phyloP scores from a whole-genome alignment of 2,888 invertebrate species.

The Hydrotaea cyrtoneurina region DNA sequence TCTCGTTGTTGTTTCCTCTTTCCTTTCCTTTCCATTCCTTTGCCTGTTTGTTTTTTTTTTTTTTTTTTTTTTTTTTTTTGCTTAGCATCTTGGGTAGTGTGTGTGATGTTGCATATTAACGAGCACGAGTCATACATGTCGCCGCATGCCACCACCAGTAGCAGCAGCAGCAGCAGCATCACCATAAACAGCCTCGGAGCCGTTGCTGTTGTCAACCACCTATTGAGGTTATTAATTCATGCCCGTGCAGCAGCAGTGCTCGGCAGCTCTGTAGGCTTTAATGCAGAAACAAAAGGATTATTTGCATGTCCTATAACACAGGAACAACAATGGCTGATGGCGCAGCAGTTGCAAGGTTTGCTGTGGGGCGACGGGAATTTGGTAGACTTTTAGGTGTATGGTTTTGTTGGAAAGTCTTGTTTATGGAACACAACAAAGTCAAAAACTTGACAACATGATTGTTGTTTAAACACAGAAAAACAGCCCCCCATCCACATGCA shows the following conservation, averaged over 20 bases:
- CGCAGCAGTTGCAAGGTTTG: constrained; percentile 9
- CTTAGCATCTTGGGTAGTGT: constrained; percentile 67
- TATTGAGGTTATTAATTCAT: constrained; percentile 65
- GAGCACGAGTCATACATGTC: constrained; percentile 29
- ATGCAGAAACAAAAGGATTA: constrained; percentile 60
- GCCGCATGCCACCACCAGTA: constrained; percentile 51
- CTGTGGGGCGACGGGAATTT: constrained; percentile 24
- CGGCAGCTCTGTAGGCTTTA: constrained; percentile 64
- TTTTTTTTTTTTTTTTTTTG: constrained; percentile 29
- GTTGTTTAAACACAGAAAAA: constrained; percentile 62
- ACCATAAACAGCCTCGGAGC: neutral
- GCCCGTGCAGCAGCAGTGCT: constrained; percentile 20
- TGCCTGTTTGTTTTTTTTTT: neutral
- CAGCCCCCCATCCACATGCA: neutral
- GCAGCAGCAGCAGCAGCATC: neutral
- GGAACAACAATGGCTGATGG: constrained; percentile 15
- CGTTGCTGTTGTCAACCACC: constrained; percentile 64
- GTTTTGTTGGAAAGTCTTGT: constrained; percentile 48
- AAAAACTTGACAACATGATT: constrained; percentile 59
- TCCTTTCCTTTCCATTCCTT: neutral
- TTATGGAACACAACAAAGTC: constrained; percentile 43
- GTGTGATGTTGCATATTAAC: constrained; percentile 65
- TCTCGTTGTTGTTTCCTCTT: neutral
- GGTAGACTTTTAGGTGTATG: constrained; percentile 53
- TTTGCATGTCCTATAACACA: constrained; percentile 25